Conservation (phyloP, 2,888 invertebrate species). For the Ganaspis brasiliensis region DNA sequence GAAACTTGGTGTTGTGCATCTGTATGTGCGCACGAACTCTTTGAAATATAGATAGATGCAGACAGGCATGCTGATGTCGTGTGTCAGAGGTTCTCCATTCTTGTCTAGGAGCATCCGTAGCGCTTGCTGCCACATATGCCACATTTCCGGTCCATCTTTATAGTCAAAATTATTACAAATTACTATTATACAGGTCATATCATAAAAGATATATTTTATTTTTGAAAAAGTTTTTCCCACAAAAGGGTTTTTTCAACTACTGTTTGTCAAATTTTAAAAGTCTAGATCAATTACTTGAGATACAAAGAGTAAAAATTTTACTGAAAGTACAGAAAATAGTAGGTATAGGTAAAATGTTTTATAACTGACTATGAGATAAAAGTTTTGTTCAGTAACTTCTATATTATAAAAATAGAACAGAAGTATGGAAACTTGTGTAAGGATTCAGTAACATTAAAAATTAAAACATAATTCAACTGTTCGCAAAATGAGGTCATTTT, state of each 20-base stretch:
- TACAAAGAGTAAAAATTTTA: neutral
- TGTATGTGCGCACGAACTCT: slow-evolving; percentile 67
- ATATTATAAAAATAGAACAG: neutral
- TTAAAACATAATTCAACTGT: neutral
- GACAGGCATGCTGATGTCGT: slow-evolving; percentile 69
- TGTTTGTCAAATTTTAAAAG: too few relatives aligned
- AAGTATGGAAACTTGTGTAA: neutral
- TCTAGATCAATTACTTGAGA: too few relatives aligned
- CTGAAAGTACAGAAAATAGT: neutral
- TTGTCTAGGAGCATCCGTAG: slow-evolving; percentile 34
- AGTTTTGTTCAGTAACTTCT: neutral
- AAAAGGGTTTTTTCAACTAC: too few relatives aligned
- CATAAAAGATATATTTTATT: too few relatives aligned
- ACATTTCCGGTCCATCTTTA: neutral
- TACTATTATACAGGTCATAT: too few relatives aligned
- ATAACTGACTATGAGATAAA: neutral
- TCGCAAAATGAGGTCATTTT: slow-evolving; percentile 31
- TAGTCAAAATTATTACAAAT: neutral
- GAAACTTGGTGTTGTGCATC: slow-evolving; percentile 63
- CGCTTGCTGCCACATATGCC: neutral
- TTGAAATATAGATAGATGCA: slow-evolving; percentile 61
- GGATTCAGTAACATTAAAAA: slow-evolving; percentile 2
- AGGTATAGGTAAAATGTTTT: slow-evolving; percentile 4
- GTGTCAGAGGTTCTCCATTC: slow-evolving; percentile 67
- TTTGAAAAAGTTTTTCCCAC: too few relatives aligned